phyloP scores from a whole-genome alignment of 2,113 vertebrate species.

The Malurus cyaneus region DNA sequence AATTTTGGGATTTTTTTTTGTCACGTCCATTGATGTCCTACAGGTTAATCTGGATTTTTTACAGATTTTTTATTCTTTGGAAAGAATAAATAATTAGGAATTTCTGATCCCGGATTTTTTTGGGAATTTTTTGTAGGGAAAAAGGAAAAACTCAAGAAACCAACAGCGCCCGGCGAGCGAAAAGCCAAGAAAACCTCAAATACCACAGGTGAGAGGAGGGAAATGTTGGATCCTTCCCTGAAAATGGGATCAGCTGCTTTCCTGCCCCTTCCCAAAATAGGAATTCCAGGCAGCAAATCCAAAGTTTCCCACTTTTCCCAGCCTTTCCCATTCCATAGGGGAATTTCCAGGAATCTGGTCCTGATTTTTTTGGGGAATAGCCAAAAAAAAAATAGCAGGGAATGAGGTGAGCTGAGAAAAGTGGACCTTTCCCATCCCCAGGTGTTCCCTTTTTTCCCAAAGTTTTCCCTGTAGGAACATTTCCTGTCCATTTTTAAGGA shows the following conservation, averaged over 20 bases:
- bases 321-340: not conserved
- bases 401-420: not conserved
- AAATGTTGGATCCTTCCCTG: not conserved
- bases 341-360: no score
- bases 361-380: not conserved
- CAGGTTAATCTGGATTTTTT: not conserved
- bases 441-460: no score
- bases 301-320: not conserved
- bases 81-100: not conserved
- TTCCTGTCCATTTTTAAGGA: accelerated
- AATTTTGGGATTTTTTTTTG: not conserved
- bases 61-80: not conserved
- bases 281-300: not conserved
- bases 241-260: not conserved
- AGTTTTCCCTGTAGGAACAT: accelerated
- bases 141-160: slow-evolving; percentile 51
- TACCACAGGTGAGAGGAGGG: slow-evolving; percentile 39
- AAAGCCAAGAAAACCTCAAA: slow-evolving; percentile 45
- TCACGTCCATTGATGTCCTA: not conserved
- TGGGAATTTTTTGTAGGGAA: slow-evolving; percentile 46
- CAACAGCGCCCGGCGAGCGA: not conserved
- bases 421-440: no score
- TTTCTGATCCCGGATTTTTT: not conserved
- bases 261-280: not conserved
- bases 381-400: not conserved